These are phyloP conservation scores for Lampris incognitus DNA, from an alignment of 2,113 vertebrate genomes.

Conservation along the genomic window DNA sequence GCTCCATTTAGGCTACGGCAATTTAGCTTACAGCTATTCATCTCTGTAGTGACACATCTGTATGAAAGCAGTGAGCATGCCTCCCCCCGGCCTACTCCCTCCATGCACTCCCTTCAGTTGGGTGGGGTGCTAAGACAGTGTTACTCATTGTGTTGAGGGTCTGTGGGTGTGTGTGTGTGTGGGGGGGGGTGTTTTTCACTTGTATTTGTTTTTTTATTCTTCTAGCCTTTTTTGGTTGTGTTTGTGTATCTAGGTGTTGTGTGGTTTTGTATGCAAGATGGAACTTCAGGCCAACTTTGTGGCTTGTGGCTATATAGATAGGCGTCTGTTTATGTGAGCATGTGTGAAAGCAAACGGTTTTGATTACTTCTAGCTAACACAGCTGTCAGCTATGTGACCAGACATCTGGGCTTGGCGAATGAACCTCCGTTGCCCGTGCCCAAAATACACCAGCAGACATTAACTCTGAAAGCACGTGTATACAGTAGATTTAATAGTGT, in stretches of 20 bases:
- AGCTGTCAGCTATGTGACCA: conserved; percentile 35
- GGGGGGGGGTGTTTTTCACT: background rate
- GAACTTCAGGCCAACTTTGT: background rate
- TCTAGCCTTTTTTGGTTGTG: too few species aligned
- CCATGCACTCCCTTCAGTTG: too few species aligned
- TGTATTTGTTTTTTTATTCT: too few species aligned
- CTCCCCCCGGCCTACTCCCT: background rate
- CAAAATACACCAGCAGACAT: background rate
- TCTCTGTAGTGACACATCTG: conserved; percentile 4
- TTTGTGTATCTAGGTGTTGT: too few species aligned
- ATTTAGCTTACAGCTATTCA: conserved; percentile 36
- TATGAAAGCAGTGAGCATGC: background rate
- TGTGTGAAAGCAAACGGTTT: conserved; percentile 28
- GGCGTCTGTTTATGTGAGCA: background rate
- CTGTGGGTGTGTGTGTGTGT: conserved; percentile 16
- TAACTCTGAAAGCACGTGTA: background rate
- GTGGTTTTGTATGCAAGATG: background rate
- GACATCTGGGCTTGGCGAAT: conserved; percentile 30
- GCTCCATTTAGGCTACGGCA: conserved; percentile 21
- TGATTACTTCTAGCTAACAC: conserved; percentile 50
- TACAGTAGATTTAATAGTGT: background rate
- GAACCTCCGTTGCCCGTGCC: background rate
- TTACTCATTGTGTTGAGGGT: background rate
- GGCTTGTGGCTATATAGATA: background rate
- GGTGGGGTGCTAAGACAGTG: background rate